Base-by-base conservation (phyloP, 2,113 vertebrate species). In the Hiodon alosoides region DNA sequence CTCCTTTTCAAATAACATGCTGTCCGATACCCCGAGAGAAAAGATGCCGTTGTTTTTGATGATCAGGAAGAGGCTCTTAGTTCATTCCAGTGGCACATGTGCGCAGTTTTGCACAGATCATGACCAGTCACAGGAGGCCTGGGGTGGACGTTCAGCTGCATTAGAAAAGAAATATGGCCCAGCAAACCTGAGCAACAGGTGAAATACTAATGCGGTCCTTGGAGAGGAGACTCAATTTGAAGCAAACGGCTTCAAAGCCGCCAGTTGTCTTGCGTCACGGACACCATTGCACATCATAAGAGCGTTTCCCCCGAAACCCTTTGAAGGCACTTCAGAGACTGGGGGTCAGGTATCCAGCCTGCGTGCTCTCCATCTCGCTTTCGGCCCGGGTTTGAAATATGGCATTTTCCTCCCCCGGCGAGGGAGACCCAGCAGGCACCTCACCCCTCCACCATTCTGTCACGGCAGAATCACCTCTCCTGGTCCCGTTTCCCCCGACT, bases 401-500 rank as follows among this genome's bases (percentile, higher is more conserved):
- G 4, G 52, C 52, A 9, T 10, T 10, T n/a, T 11, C 48, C 50
- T 7, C 5, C 67, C 50, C 67, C 10, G 53, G 14, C 3, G 7
- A 46, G n/a, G 17, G 16, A 11, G 55, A 11, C 50, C 55, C 10
- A 16, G 52, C 3, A 14, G 46, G 55, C 69, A 58, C 69, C 67
- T 51, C 55, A 11, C 55, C 3, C 16, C 62, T 31, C 55, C 13
- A 50, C 31, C 17, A 16, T 52, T n/a, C 52, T 70, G 68, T 70
- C 52, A 16, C 16, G 68, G 3, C 9, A 58, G 69, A n/a, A 71
- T 59, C 54, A 71, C 46, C 17, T 58, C 69, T 58, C 57, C 58
- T 2, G 2, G 81, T 58, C 77, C 54, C 31, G 80, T 31, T 54
- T n/a, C 53, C 68, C 46, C 14, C 57, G 83, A 81, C 83, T 81